phyloP scores from a whole-genome alignment of 2,797 vertebrate genomes.

The Australoheros facetus region DNA sequence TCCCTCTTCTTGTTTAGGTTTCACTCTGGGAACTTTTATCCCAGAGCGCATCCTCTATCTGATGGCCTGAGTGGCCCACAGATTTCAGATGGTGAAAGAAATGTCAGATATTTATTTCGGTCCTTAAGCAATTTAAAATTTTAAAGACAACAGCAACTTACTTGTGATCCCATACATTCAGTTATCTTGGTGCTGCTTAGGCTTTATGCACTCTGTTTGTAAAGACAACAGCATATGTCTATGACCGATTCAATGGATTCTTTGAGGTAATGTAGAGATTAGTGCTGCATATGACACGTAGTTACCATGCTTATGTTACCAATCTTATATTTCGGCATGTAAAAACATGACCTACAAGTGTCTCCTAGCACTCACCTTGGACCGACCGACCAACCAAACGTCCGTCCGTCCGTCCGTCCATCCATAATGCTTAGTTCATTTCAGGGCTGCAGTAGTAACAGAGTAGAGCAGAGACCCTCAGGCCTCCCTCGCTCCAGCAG shows the following conservation, averaged over 20 bases:
- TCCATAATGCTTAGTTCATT: background rate
- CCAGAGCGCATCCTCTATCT: background rate
- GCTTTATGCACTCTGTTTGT: no score
- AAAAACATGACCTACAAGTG: no score
- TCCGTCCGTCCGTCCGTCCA: background rate
- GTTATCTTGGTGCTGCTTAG: background rate
- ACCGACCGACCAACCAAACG: no score
- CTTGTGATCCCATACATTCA: background rate
- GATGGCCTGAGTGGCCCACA: background rate
- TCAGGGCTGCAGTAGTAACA: background rate
- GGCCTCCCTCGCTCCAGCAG: background rate
- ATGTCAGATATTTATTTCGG: background rate
- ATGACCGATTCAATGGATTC: no score
- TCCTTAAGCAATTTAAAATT: background rate
- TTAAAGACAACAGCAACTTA: background rate
- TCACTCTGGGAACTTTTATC: background rate
- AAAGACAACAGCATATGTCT: no score
- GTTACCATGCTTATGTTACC: no score
- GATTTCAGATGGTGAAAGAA: background rate
- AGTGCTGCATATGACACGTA: no score
- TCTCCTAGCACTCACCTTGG: no score
- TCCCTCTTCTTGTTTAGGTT: background rate
- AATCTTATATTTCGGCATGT: no score
- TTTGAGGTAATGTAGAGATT: no score
- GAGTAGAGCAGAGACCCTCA: accelerated